phyloP scores from a whole-genome alignment of 2,888 invertebrate species.

The Dicyrtoma fusca region DNA sequence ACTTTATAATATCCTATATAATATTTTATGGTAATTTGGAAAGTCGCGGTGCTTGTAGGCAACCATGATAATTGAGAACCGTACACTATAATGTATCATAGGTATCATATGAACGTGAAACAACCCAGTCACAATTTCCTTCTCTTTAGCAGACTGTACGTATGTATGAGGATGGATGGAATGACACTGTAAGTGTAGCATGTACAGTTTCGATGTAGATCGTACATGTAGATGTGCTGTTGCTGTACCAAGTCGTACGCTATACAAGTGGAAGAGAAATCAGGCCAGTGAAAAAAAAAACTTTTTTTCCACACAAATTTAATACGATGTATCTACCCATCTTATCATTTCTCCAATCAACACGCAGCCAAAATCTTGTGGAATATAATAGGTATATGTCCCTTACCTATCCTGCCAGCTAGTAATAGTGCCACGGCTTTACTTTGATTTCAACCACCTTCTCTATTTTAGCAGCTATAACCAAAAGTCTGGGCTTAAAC shows the following conservation, averaged over 20 bases:
- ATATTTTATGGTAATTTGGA: too few relatives aligned
- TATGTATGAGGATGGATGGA: background rate
- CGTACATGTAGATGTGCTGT: constrained; percentile 3
- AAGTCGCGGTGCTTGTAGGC: too few relatives aligned
- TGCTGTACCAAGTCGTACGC: constrained; percentile 5
- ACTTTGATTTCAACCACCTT: background rate
- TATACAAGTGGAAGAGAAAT: constrained; percentile 20
- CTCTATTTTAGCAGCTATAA: background rate
- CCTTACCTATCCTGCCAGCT: background rate
- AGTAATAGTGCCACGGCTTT: too few relatives aligned
- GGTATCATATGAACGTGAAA: too few relatives aligned
- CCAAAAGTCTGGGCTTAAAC: too few relatives aligned
- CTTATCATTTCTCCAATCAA: constrained; percentile 3
- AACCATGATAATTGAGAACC: too few relatives aligned
- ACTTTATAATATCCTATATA: too few relatives aligned
- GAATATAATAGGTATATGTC: background rate
- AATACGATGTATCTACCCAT: constrained; percentile 10
- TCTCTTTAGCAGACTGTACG: too few relatives aligned
- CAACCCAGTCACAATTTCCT: too few relatives aligned
- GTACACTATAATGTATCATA: too few relatives aligned
- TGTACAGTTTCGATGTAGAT: background rate
- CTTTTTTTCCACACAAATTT: constrained; percentile 17
- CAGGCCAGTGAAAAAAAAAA: constrained; percentile 22
- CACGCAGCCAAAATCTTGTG: too few relatives aligned
- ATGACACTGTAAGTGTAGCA: background rate